phyloP scores from a whole-genome alignment of 2,113 vertebrate species.

The Callipepla squamata region DNA sequence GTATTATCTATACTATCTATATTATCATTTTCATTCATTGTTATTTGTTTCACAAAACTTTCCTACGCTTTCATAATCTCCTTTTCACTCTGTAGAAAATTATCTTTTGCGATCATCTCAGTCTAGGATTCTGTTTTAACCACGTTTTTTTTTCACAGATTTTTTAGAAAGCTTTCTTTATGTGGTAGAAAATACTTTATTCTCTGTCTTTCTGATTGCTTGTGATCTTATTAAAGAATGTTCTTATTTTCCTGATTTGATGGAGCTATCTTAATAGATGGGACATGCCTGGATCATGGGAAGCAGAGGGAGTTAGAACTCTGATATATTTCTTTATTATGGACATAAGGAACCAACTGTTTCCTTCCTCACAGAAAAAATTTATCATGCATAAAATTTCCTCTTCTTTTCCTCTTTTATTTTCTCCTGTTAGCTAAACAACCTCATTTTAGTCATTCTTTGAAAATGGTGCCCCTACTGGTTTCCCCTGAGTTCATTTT shows the following conservation, averaged over 20 bases:
- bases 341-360: too few species aligned
- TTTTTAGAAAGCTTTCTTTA: neutral
- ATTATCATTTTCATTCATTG: neutral
- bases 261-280: neutral
- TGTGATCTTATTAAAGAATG: neutral
- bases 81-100: neutral
- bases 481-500: neutral
- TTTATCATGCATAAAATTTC: too few species aligned
- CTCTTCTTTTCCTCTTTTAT: too few species aligned
- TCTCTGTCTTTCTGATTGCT: neutral
- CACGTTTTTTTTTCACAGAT: neutral
- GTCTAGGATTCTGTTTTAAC: neutral
- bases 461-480: neutral
- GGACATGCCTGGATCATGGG: neutral
- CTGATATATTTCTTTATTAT: too few species aligned
- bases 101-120: neutral
- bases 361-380: too few species aligned
- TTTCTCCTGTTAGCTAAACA: too few species aligned
- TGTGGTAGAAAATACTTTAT: neutral
- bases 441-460: neutral
- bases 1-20: too few species aligned
- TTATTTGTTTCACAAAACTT: neutral
- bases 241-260: neutral
- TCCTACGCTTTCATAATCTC: neutral
- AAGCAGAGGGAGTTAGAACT: neutral